phyloP scores from a whole-genome alignment of 2,888 invertebrate genomes.

The Euplagia quadripunctaria region DNA sequence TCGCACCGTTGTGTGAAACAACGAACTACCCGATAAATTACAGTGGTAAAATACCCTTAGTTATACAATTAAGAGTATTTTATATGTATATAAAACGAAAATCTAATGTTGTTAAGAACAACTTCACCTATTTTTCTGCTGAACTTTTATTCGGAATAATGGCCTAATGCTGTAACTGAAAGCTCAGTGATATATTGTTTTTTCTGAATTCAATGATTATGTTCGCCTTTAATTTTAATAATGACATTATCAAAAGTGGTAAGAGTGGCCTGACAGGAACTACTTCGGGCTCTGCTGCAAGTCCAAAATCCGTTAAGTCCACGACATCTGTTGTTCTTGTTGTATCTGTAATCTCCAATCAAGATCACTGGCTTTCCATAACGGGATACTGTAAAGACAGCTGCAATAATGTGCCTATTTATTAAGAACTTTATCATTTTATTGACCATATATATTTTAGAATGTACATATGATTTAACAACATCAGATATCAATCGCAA shows the following conservation, averaged over 20 bases:
- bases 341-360: constrained; percentile 50
- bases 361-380: constrained; percentile 57
- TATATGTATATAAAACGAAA: too few species aligned
- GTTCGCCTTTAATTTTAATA: constrained; percentile 20
- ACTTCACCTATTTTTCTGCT: too few species aligned
- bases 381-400: constrained; percentile 55
- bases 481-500: too few species aligned
- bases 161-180: background rate
- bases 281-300: constrained; percentile 54
- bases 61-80: background rate
- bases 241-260: constrained; percentile 44
- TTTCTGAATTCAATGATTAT: constrained; percentile 28
- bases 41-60: background rate
- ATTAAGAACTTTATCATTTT: background rate
- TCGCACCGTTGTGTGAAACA: too few species aligned
- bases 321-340: constrained; percentile 25
- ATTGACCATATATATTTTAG: background rate
- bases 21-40: too few species aligned
- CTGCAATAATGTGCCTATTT: constrained; percentile 32
- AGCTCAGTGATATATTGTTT: background rate
- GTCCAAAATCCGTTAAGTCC: constrained; percentile 52
- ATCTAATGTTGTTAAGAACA: too few species aligned
- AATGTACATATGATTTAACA: background rate
- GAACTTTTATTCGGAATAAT: too few species aligned
- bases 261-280: constrained; percentile 52